A percentile compares a stretch with the other conserved stretches of the same genome.
These are phyloP conservation scores for Myathropa florea DNA, from an alignment of 2,888 invertebrate genomes.

Conservation along the genomic window DNA sequence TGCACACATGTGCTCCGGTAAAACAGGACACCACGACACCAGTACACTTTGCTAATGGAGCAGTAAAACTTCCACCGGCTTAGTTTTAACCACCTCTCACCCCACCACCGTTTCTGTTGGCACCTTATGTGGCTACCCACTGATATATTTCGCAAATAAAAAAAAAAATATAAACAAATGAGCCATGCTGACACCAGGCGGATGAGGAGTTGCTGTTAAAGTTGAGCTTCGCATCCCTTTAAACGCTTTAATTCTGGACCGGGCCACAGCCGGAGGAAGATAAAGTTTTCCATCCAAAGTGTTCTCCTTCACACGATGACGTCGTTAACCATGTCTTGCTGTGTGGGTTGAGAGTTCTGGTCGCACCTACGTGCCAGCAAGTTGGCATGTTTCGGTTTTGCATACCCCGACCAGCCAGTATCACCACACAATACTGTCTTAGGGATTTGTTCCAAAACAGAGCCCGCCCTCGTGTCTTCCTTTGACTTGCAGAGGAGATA, in stretches of 20 bases:
- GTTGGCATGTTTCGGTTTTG: constrained; percentile 6
- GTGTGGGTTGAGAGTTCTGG: not conserved
- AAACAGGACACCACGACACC: not conserved
- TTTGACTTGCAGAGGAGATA: constrained; percentile 9
- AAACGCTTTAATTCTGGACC: constrained; percentile 39
- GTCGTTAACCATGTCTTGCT: not conserved
- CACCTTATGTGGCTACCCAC: not conserved
- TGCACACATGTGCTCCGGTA: constrained; percentile 17
- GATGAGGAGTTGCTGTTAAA: constrained; percentile 2
- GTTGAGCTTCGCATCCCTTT: constrained; percentile 21
- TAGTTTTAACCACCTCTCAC: constrained; percentile 49
- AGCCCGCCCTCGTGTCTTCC: not conserved
- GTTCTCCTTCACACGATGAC: constrained; percentile 20
- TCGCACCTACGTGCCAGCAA: not conserved
- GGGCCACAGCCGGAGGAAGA: constrained; percentile 2
- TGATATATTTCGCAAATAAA: constrained; percentile 14
- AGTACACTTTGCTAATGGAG: constrained; percentile 15
- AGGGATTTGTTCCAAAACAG: not conserved
- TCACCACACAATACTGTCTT: not conserved
- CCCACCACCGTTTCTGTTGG: not conserved
- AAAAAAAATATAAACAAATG: not conserved
- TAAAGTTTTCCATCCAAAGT: constrained; percentile 15
- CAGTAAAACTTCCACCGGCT: constrained; percentile 45
- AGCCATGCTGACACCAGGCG: constrained; percentile 12
- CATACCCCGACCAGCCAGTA: not conserved